phyloP scores from a whole-genome alignment of 2,113 vertebrate species.

The Gallinago media region DNA sequence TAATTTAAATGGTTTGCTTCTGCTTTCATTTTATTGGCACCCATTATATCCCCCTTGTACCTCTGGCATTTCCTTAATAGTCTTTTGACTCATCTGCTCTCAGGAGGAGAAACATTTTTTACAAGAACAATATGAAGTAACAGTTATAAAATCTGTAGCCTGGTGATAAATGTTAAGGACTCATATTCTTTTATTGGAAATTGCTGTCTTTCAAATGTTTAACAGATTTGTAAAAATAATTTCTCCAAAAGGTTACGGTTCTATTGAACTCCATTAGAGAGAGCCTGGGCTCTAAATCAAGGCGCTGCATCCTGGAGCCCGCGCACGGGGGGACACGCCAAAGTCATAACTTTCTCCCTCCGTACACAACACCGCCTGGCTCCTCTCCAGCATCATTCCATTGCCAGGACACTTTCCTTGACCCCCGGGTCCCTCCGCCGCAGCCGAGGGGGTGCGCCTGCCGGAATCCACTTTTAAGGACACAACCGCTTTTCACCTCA shows the following conservation, averaged over 20 bases:
- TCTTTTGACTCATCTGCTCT: constrained; percentile 58
- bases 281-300: constrained; percentile 51
- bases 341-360: constrained; percentile 40
- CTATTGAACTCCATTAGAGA: constrained; percentile 16
- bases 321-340: neutral
- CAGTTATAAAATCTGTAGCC: constrained; percentile 52
- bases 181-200: constrained; percentile 64
- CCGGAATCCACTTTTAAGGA: too few species aligned
- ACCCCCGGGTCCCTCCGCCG: constrained; percentile 53
- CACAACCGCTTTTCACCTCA: too few species aligned
- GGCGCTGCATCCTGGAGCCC: neutral
- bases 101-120: constrained; percentile 53
- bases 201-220: constrained; percentile 65
- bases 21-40: constrained; percentile 23
- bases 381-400: constrained; percentile 44
- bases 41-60: neutral
- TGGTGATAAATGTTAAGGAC: constrained; percentile 60
- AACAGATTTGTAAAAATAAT: constrained; percentile 74
- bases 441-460: constrained; percentile 43
- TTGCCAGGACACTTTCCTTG: constrained; percentile 66
- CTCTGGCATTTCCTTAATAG: constrained; percentile 40
- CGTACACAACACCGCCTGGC: neutral
- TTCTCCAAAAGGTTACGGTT: constrained; percentile 62
- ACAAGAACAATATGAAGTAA: constrained; percentile 60
- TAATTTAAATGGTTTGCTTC: constrained; percentile 20